A percentile compares a stretch with the other conserved stretches of the same genome.
These are phyloP conservation scores for Sarcophaga rosellei DNA, from an alignment of 2,888 invertebrate species.

Conservation along the genomic window DNA sequence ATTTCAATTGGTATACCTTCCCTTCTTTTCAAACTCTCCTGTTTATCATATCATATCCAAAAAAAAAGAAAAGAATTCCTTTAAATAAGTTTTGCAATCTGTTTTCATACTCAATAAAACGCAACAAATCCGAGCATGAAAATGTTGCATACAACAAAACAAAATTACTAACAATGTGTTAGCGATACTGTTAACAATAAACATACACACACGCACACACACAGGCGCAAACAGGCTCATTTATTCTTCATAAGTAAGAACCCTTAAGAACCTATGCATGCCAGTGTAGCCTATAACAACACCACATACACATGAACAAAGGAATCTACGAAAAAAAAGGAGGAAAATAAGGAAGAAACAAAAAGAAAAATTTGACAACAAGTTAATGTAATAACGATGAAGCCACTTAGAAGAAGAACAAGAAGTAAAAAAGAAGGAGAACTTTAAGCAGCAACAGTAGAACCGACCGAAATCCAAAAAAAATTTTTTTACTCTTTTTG, in stretches of 20 bases:
- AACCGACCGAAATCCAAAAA: slow-evolving; percentile 22
- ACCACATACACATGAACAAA: no score
- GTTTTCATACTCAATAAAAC: no score
- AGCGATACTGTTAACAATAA: not conserved
- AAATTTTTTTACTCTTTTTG: slow-evolving; percentile 5
- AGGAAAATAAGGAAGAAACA: not conserved
- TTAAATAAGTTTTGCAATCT: no score
- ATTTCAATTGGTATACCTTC: no score
- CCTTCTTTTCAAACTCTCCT: no score
- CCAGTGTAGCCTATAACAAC: not conserved
- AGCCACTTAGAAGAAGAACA: slow-evolving; percentile 45
- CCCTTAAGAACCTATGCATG: not conserved
- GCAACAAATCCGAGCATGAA: slow-evolving; percentile 7
- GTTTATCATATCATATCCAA: no score
- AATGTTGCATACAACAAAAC: slow-evolving; percentile 2
- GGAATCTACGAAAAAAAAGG: not conserved
- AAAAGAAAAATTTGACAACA: slow-evolving; percentile 1
- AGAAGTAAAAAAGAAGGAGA: not conserved
- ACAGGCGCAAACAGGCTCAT: no score
- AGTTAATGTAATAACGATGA: slow-evolving; percentile 52
- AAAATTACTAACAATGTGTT: slow-evolving; percentile 14
- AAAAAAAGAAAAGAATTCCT: no score
- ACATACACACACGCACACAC: no score
- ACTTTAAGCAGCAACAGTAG: slow-evolving; percentile 1
- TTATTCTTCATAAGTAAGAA: no score